phyloP scores from a whole-genome alignment of 2,113 vertebrate species.

The Etheostoma cragini region DNA sequence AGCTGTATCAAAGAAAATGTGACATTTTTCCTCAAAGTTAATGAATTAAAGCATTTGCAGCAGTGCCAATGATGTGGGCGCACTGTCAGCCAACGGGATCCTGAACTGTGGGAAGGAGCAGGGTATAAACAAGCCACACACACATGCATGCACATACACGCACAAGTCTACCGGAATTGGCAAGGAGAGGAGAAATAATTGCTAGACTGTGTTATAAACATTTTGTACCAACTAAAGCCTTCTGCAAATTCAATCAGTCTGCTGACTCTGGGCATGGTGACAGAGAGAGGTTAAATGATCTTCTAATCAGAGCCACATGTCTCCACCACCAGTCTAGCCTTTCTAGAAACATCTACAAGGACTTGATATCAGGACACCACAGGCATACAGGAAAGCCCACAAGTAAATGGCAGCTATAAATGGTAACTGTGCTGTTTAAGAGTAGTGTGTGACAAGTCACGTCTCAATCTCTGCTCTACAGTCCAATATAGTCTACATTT shows the following conservation, averaged over 20 bases:
- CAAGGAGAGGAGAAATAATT: constrained; percentile 71
- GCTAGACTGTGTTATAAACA: constrained; percentile 79
- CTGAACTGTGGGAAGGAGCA: constrained; percentile 35
- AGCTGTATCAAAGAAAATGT: constrained; percentile 28
- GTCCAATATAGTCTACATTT: constrained; percentile 1
- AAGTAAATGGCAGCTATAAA: constrained; percentile 63
- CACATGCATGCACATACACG: constrained; percentile 32
- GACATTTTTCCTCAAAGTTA: constrained; percentile 23
- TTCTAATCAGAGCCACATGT: constrained; percentile 85
- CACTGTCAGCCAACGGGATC: constrained; percentile 55
- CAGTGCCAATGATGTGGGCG: constrained; percentile 43
- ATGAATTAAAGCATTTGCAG: constrained; percentile 53
- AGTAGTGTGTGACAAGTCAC: constrained; percentile 17
- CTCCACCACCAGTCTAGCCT: constrained; percentile 73
- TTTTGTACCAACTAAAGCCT: constrained; percentile 76
- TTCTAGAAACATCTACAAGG: constrained; percentile 67
- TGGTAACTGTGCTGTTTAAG: constrained; percentile 29
- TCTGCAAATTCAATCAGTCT: constrained; percentile 84
- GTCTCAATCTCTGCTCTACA: constrained; percentile 19
- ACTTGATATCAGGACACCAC: constrained; percentile 65
- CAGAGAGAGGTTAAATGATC: constrained; percentile 77
- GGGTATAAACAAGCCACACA: constrained; percentile 54
- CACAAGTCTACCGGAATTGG: constrained; percentile 63
- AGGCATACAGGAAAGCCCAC: constrained; percentile 50
- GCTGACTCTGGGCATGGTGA: constrained; percentile 76